Evolutionary conservation across 2,888 invertebrate genomes (phyloP).

Genomic region (Megalurothrips usitatus): DNA sequence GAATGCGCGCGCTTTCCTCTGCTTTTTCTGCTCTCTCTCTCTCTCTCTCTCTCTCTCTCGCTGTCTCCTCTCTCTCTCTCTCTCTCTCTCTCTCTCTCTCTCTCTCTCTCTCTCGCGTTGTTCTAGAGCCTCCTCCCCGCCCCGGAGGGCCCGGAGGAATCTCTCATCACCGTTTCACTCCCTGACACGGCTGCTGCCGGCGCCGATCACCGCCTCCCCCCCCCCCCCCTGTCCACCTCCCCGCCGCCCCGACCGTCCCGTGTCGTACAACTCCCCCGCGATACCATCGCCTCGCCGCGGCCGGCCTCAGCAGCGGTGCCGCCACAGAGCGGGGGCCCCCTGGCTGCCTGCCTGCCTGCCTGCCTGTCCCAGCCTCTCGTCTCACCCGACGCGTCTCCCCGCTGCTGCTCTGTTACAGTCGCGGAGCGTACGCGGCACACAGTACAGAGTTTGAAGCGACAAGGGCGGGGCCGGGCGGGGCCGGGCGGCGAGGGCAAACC

Average conservation of each 20-base stretch:
- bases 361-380: no score
- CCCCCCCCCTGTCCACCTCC: neutral
- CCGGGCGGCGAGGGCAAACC: no score
- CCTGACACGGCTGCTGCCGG: neutral
- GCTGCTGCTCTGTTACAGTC: no score
- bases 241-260: neutral
- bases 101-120: neutral
- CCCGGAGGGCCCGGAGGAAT: neutral
- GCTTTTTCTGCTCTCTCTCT: neutral
- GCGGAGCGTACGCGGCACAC: no score
- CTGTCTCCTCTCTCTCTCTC: neutral
- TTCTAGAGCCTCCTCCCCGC: no score
- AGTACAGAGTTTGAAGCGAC: no score
- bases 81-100: slow-evolving; percentile 4
- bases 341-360: no score
- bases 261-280: no score
- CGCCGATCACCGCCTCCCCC: neutral
- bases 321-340: no score
- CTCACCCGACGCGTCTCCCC: no score
- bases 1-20: neutral
- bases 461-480: no score
- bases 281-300: neutral
- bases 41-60: neutral
- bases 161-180: neutral
- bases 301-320: neutral